Percentiles rank a stretch among this genome's conserved stretches.
Evolutionary conservation across 2,113 vertebrate genomes (phyloP).

Genomic region (Tauraco erythrolophus): DNA sequence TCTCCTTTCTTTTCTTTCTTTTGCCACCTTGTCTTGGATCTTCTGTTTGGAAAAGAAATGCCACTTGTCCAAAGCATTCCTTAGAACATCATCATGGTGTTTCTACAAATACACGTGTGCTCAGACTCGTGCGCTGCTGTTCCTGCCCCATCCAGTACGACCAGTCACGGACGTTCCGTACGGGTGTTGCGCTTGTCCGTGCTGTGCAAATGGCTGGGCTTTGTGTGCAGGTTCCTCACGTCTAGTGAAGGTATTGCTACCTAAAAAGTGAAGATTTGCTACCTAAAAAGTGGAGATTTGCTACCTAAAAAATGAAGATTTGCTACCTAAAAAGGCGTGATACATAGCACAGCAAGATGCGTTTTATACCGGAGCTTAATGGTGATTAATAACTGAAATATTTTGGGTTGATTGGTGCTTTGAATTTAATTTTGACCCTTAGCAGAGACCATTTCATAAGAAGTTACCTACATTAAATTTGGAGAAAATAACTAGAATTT

Average conservation of each 20-base stretch:
- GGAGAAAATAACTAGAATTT: background rate
- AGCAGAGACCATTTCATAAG: background rate
- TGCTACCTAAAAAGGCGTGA: too few relatives aligned
- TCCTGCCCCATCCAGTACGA: accelerated
- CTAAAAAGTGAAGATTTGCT: too few relatives aligned
- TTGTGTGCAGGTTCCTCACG: accelerated
- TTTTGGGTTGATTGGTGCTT: background rate
- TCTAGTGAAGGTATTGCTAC: background rate
- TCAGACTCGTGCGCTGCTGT: background rate
- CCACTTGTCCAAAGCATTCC: background rate
- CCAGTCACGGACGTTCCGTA: accelerated
- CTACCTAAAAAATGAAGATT: too few relatives aligned
- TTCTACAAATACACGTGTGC: accelerated
- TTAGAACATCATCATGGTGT: too few relatives aligned
- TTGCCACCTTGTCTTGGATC: background rate
- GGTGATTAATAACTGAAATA: background rate
- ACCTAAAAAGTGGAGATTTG: too few relatives aligned
- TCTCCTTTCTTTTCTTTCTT: background rate
- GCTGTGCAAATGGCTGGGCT: background rate
- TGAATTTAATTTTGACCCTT: background rate
- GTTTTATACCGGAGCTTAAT: background rate
- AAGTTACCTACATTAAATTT: background rate
- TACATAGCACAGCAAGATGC: background rate
- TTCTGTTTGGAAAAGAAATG: background rate
- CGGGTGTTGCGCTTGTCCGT: accelerated